Evolutionary conservation across 2,888 invertebrate genomes (phyloP).

Genomic region (Matsumyia berberina): DNA sequence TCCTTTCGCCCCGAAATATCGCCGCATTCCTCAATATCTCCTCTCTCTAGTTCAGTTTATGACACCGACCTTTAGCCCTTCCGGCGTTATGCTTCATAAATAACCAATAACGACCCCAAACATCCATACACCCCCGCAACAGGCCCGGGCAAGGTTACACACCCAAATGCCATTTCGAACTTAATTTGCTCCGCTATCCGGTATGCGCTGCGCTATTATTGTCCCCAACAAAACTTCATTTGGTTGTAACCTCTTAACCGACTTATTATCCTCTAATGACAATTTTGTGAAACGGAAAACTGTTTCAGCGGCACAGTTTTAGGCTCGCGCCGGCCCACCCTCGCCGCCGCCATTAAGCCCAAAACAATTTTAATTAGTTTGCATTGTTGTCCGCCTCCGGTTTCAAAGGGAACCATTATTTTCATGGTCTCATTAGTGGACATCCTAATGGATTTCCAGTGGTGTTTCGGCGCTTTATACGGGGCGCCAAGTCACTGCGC

Average conservation of each 20-base stretch:
- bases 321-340: neutral
- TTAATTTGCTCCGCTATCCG: neutral
- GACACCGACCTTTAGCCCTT: no score
- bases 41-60: no score
- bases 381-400: slow-evolving; percentile 60
- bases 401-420: slow-evolving; percentile 62
- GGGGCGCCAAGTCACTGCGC: slow-evolving; percentile 15
- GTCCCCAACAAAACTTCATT: slow-evolving; percentile 16
- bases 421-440: slow-evolving; percentile 74
- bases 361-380: slow-evolving; percentile 75
- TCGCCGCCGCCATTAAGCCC: neutral
- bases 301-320: slow-evolving; percentile 38
- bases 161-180: neutral
- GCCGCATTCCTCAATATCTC: no score
- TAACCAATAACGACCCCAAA: neutral
- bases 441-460: slow-evolving; percentile 71
- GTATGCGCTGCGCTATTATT: slow-evolving; percentile 8
- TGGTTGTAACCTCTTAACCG: slow-evolving; percentile 43
- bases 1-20: no score
- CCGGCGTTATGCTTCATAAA: neutral
- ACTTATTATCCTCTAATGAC: slow-evolving; percentile 68
- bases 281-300: slow-evolving; percentile 63
- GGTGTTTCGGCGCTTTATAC: slow-evolving; percentile 58
- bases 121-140: no score
- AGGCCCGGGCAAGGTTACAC: neutral